These are phyloP conservation scores for Lepidurus couesii DNA, from an alignment of 1,140 invertebrate species.

Conservation along the genomic window DNA sequence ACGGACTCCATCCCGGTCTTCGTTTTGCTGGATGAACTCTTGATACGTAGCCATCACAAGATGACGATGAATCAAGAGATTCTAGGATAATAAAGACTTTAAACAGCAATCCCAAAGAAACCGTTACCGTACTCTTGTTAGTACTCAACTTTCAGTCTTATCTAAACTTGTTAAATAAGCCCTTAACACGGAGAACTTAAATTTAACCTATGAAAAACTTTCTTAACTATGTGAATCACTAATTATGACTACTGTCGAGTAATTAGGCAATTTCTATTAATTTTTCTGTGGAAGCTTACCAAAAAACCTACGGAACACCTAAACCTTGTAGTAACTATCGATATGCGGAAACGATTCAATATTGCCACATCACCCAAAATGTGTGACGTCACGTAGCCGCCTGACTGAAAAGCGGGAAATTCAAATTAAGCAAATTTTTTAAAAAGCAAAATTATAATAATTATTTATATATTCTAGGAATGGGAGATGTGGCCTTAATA, in stretches of 20 bases:
- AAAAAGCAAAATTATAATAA: background rate
- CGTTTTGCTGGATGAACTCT: slow-evolving; percentile 96
- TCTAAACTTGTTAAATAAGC: no score
- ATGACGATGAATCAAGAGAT: background rate
- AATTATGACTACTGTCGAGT: no score
- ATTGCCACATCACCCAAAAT: background rate
- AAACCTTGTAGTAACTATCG: background rate
- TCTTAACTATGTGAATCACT: no score
- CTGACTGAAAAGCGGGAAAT: background rate
- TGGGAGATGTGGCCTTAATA: no score
- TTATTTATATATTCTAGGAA: no score
- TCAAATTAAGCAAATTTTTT: background rate
- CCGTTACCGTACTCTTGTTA: background rate
- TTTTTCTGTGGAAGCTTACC: background rate
- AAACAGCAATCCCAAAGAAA: background rate
- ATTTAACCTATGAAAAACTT: no score
- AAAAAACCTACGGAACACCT: background rate
- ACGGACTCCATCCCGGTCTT: slow-evolving; percentile 93
- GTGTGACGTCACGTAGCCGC: background rate
- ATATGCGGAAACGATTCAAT: background rate
- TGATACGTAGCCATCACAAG: slow-evolving; percentile 61
- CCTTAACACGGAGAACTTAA: no score
- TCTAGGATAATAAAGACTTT: background rate
- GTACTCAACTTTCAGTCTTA: no score
- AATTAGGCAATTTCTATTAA: no score